Evolutionary conservation across 2,113 vertebrate genomes (phyloP).

Genomic region (Bos taurus): DNA sequence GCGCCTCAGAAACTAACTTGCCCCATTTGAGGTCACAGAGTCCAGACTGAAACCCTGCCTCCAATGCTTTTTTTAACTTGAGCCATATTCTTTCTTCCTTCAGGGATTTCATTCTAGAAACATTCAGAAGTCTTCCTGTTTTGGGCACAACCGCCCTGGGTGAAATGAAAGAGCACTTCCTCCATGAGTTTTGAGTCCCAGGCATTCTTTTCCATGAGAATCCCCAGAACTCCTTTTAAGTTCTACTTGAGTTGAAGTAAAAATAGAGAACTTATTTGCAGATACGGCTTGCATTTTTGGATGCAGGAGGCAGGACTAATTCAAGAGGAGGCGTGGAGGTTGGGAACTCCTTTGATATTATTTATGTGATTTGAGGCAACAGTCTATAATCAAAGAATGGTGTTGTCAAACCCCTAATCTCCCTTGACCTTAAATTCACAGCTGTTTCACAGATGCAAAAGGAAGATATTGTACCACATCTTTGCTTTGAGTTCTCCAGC

Average conservation of each 20-base stretch:
- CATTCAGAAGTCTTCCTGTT: neutral
- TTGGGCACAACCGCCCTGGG: neutral
- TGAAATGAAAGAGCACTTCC: neutral
- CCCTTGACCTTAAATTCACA: neutral
- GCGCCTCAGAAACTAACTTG: neutral
- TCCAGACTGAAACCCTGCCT: neutral
- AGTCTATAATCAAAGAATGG: neutral
- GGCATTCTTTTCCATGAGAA: neutral
- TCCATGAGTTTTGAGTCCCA: neutral
- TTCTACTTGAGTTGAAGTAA: neutral
- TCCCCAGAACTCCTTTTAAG: neutral
- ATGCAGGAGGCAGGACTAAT: neutral
- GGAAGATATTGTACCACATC: neutral
- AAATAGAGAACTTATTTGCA: constrained; percentile 11
- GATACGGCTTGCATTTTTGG: neutral
- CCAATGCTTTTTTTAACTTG: neutral
- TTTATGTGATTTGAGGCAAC: neutral
- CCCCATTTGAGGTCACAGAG: neutral
- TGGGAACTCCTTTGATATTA: neutral
- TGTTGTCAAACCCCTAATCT: neutral
- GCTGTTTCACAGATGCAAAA: neutral
- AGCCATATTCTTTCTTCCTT: neutral
- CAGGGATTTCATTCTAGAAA: neutral
- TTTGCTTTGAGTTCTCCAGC: neutral
- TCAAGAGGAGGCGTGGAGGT: neutral